These are phyloP conservation scores for Plemyria rubiginata DNA, from an alignment of 2,888 invertebrate genomes.

Conservation along the genomic window DNA sequence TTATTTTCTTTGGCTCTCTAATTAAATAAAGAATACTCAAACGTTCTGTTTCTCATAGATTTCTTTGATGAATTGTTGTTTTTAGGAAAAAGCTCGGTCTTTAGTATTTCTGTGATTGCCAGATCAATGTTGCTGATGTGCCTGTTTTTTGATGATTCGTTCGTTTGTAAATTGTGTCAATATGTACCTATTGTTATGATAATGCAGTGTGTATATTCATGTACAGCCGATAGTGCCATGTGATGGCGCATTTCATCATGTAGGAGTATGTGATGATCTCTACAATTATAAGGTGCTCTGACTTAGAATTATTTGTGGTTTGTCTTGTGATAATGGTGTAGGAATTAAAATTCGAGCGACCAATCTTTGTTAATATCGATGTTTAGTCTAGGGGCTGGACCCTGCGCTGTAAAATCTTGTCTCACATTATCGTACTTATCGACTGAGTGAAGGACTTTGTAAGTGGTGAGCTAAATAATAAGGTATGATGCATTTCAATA, in stretches of 20 bases:
- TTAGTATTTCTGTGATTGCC: conserved; percentile 45
- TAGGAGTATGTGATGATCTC: conserved; percentile 79
- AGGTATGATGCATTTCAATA: conserved; percentile 76
- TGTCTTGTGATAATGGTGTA: conserved; percentile 78
- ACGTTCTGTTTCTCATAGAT: conserved; percentile 42
- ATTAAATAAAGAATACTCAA: conserved; percentile 69
- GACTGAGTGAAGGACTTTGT: conserved; percentile 41
- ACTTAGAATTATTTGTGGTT: conserved; percentile 79
- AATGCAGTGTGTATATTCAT: conserved; percentile 75
- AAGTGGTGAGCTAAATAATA: conserved; percentile 48
- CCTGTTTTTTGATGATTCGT: conserved; percentile 65
- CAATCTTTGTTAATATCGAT: conserved; percentile 74
- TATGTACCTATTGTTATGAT: conserved; percentile 70
- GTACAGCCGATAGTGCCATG: conserved; percentile 77
- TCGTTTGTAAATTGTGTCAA: conserved; percentile 77
- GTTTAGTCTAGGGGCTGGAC: conserved; percentile 75
- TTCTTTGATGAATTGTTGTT: conserved; percentile 28
- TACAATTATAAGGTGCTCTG: conserved; percentile 86
- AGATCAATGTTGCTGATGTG: conserved; percentile 63
- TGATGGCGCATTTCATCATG: conserved; percentile 74
- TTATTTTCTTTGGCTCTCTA: conserved; percentile 68
- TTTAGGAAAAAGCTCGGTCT: conserved; percentile 40
- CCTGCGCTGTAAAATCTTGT: conserved; percentile 55
- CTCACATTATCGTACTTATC: conserved; percentile 43
- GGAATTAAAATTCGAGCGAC: conserved; percentile 75